Percentiles rank a stretch among this genome's conserved stretches.
Conservation (phyloP, 1,140 invertebrate genomes). For the Tetraneura akinire region DNA sequence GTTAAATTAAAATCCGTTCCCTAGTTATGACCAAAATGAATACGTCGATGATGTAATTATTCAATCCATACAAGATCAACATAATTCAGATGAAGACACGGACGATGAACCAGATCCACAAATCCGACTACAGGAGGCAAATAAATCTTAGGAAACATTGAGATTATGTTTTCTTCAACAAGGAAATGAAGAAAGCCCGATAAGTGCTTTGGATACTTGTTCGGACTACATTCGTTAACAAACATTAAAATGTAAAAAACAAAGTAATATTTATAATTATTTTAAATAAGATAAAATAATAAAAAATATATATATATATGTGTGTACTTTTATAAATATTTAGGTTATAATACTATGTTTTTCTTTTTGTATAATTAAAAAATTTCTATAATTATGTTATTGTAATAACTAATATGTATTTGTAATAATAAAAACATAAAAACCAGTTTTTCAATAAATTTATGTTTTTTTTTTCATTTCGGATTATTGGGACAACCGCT, state of each 20-base stretch:
- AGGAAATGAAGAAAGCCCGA: neutral
- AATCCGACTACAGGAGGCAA: neutral
- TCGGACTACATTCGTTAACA: neutral
- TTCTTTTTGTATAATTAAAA: too few species aligned
- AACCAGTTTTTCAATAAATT: too few species aligned
- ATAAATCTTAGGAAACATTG: neutral
- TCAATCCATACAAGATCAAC: neutral
- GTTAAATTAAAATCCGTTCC: too few species aligned
- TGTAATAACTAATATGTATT: too few species aligned
- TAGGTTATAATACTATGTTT: too few species aligned
- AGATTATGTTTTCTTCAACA: neutral
- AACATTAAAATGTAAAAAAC: neutral
- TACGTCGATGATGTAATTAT: neutral
- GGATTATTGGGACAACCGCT: too few species aligned
- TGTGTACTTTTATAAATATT: too few species aligned
- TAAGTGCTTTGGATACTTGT: neutral
- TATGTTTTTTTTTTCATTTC: too few species aligned
- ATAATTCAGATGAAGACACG: neutral
- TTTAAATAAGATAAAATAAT: conserved; percentile 1
- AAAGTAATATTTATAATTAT: neutral
- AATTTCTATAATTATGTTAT: too few species aligned
- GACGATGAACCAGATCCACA: neutral
- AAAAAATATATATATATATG: too few species aligned
- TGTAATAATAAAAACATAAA: too few species aligned
- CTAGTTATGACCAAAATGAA: too few species aligned